Evolutionary conservation across 1,140 invertebrate species (phyloP), one percentile per base, ranked within the genome.

Genomic region (Calliphora vicina): DNA sequence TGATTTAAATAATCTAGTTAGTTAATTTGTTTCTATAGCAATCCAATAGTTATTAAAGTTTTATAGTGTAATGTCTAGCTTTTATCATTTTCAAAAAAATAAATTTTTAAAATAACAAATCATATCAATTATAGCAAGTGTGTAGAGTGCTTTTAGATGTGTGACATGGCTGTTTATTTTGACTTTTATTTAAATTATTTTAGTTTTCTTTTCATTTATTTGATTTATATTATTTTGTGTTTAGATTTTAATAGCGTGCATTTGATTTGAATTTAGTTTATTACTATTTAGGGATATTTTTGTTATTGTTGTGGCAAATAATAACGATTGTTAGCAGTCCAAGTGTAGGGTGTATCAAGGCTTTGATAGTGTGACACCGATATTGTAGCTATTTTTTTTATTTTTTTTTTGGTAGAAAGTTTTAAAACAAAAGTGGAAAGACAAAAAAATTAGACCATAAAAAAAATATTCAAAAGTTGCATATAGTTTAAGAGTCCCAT

Each of bases 291-390:
- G n/a, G 50, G 13, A 74, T 82, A 43, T 74, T 42, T 83, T 80
- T 80, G 20, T 80, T 80, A 43, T 80, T 80, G 17, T 83, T 71
- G 27, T 80, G 26, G 26, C 42, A 29, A 61, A 29, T 81, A 61
- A 20, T 81, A 81, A 27, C 42, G 67, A 26, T 74, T 74, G 20
- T 74, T 45, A 80, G 80, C 71, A 81, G 57, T 83, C 85, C 85
- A 84, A 74, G 89, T 88, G 88, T 89, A 83, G 72, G 89, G 86
- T 84, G 88, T 89, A 87, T 90, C 89, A 87, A 90, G 88, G 87
- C 89, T 90, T 89, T 90, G 89, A 86, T 90, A 90, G 88, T 90
- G 89, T 86, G 89, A 90, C 87, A 90, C 87, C 86, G 86, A 88
- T 88, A 90, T 90, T 87, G 88, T 88, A 84, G 89, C 89, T 90